phyloP scores from a whole-genome alignment of 1,140 invertebrate genomes.

The Eueides isabella region DNA sequence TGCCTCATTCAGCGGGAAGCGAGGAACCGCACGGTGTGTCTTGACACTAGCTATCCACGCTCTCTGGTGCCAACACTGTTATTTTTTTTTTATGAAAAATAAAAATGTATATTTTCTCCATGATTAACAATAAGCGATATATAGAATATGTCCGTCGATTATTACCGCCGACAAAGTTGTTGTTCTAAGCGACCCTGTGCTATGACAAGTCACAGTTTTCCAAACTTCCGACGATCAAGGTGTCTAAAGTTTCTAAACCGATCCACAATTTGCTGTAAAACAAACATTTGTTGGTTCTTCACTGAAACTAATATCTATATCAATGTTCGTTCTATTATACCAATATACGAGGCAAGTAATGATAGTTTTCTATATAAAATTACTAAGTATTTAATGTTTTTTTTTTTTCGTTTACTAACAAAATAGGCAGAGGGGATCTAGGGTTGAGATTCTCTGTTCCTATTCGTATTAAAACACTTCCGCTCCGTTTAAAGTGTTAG shows the following conservation, averaged over 20 bases:
- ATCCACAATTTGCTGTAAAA: slow-evolving; percentile 40
- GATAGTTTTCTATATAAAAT: too few relatives aligned
- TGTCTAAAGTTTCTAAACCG: slow-evolving; percentile 35
- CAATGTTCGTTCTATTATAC: background rate
- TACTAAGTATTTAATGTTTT: too few relatives aligned
- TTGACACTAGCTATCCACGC: too few relatives aligned
- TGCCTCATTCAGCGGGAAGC: too few relatives aligned
- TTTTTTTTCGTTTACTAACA: too few relatives aligned
- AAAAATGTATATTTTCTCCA: background rate
- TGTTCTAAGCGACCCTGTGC: slow-evolving; percentile 30
- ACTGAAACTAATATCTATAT: slow-evolving; percentile 9
- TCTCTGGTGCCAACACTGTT: too few relatives aligned
- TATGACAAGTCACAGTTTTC: slow-evolving; percentile 35
- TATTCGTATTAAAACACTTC: too few relatives aligned
- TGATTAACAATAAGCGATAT: background rate
- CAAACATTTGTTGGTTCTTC: slow-evolving; percentile 29
- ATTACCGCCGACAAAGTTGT: slow-evolving; percentile 30
- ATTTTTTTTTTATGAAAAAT: too few relatives aligned
- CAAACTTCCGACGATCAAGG: slow-evolving; percentile 30
- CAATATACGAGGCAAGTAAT: background rate
- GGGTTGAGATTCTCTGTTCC: too few relatives aligned
- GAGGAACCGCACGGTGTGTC: too few relatives aligned
- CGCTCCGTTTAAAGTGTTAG: too few relatives aligned
- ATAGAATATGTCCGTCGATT: slow-evolving; percentile 28
- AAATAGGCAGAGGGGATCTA: too few relatives aligned